These are phyloP conservation scores for Thecocarcelia acutangulata DNA, from an alignment of 2,888 invertebrate genomes.

Conservation along the genomic window DNA sequence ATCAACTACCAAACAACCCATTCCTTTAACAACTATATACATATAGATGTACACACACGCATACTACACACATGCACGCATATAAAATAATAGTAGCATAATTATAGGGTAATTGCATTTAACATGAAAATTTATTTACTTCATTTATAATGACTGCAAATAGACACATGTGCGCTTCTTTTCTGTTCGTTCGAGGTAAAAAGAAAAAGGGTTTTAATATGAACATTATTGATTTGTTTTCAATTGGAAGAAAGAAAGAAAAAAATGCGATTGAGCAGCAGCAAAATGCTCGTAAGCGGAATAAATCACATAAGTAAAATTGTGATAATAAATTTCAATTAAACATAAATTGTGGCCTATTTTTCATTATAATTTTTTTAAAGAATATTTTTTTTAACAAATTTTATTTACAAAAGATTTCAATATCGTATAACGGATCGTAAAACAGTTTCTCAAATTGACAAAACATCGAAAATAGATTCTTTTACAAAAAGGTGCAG, in stretches of 20 bases:
- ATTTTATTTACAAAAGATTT: too few relatives aligned
- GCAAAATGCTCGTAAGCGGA: conserved; percentile 3
- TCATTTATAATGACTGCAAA: conserved; percentile 16
- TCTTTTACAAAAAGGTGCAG: too few relatives aligned
- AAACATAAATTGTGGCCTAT: not conserved
- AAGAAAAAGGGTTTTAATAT: not conserved
- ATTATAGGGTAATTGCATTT: conserved; percentile 57
- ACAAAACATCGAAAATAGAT: too few relatives aligned
- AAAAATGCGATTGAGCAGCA: not conserved
- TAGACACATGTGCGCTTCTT: not conserved
- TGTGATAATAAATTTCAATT: conserved; percentile 13
- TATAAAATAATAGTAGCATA: conserved; percentile 22
- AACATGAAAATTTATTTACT: conserved; percentile 42
- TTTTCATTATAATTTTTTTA: too few relatives aligned
- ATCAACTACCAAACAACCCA: not conserved
- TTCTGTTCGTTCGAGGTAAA: not conserved
- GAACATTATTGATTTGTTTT: conserved; percentile 30
- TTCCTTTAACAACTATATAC: not conserved
- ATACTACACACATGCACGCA: not conserved
- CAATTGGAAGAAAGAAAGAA: not conserved
- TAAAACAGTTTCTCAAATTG: too few relatives aligned
- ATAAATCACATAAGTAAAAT: conserved; percentile 16
- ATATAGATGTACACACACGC: not conserved
- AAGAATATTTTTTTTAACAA: too few relatives aligned
- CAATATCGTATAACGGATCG: too few relatives aligned